A percentile compares a stretch with the other conserved stretches of the same genome.
phyloP scores from a whole-genome alignment of 2,888 invertebrate genomes.

The Plusia festucae region DNA sequence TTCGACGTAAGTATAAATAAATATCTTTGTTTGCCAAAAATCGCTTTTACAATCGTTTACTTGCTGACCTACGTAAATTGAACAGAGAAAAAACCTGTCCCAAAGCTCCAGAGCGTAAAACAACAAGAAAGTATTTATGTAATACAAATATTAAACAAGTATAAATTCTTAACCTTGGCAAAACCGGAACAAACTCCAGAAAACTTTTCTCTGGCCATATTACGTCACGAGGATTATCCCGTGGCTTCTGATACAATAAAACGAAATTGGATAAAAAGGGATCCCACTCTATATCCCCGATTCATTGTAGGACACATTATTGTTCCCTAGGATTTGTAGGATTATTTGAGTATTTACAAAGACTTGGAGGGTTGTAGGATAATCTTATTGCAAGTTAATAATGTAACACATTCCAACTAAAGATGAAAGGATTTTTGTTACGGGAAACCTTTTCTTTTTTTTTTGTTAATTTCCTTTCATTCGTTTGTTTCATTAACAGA shows the following conservation, averaged over 20 bases:
- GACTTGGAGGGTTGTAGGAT: constrained; percentile 16
- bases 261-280: constrained; percentile 48
- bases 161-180: not conserved
- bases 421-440: constrained; percentile 18
- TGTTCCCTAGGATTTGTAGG: constrained; percentile 41
- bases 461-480: not conserved
- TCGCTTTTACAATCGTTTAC: not conserved
- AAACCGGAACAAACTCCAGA: not conserved
- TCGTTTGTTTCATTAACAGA: not conserved
- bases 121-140: not conserved
- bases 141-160: not conserved
- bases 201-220: constrained; percentile 6
- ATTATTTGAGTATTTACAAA: constrained; percentile 6
- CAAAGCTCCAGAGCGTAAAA: not conserved
- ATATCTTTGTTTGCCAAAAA: too few relatives aligned
- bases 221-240: constrained; percentile 38
- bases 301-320: constrained; percentile 33
- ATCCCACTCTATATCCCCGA: constrained; percentile 29
- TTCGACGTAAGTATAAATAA: too few relatives aligned
- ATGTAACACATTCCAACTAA: constrained; percentile 14
- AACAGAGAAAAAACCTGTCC: not conserved
- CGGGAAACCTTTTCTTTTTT: constrained; percentile 8
- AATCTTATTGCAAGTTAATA: constrained; percentile 40
- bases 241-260: constrained; percentile 33
- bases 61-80: not conserved